These are phyloP conservation scores for Thalassaphorura encarpata DNA, from an alignment of 1,140 invertebrate species.

Conservation along the genomic window DNA sequence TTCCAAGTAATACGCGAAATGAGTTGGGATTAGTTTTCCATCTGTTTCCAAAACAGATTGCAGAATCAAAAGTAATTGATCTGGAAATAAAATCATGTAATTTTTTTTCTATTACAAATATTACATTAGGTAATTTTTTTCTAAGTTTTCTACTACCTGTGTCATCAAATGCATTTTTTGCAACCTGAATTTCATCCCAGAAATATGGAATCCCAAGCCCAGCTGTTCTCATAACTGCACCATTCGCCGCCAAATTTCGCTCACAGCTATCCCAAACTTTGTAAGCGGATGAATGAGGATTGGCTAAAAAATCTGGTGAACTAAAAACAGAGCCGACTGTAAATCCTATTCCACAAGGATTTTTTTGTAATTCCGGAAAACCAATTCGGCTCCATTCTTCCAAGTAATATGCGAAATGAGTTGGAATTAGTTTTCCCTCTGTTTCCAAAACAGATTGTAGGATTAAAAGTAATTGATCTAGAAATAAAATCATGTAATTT, in stretches of 20 bases:
- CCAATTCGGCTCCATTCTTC: slow-evolving; percentile 16
- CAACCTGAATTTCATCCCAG: slow-evolving; percentile 21
- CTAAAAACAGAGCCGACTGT: slow-evolving; percentile 12
- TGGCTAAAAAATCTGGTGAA: slow-evolving; percentile 6
- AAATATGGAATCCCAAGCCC: slow-evolving; percentile 19
- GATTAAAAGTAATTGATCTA: slow-evolving; percentile 17
- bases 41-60: slow-evolving; percentile 14
- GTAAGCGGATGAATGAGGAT: slow-evolving; percentile 9
- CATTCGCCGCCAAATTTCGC: slow-evolving; percentile 21
- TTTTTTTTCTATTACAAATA: too few relatives aligned
- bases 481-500: too few relatives aligned
- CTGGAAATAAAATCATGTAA: slow-evolving; percentile 8
- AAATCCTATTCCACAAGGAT: slow-evolving; percentile 17
- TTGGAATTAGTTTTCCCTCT: slow-evolving; percentile 8
- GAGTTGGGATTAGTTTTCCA: slow-evolving; percentile 7
- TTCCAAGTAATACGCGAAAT: slow-evolving; percentile 17
- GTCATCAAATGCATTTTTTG: slow-evolving; percentile 10
- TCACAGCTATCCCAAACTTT: slow-evolving; percentile 11
- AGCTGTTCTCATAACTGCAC: slow-evolving; percentile 21
- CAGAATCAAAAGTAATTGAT: slow-evolving; percentile 14
- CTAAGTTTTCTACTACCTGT: too few relatives aligned
- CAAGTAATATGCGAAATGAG: slow-evolving; percentile 17
- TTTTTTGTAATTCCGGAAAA: slow-evolving; percentile 19
- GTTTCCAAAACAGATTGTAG: slow-evolving; percentile 14
- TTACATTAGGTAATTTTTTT: too few relatives aligned